Conservation (phyloP, 2,113 vertebrate genomes). For the Phalacrocorax aristotelis region DNA sequence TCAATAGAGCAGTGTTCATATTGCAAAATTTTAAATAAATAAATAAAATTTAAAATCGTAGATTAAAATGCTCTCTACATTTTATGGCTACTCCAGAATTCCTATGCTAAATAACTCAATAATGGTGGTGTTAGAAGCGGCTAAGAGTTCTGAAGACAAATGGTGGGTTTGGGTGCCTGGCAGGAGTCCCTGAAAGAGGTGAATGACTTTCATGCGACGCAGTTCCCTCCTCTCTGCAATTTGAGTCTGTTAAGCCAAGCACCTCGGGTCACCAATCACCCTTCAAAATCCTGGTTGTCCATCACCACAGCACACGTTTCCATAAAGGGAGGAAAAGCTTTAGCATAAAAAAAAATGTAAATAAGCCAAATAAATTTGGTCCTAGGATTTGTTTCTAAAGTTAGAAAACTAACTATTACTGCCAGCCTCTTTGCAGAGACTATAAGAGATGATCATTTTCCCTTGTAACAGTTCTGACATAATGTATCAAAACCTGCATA, state of each 20-base stretch:
- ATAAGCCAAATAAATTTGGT: not conserved
- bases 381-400: conserved; percentile 27
- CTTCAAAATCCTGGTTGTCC: conserved; percentile 9
- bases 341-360: not conserved
- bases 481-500: conserved; percentile 63
- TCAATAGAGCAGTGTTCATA: not conserved
- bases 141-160: not conserved
- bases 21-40: not conserved
- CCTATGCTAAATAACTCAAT: not conserved
- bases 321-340: not conserved
- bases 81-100: not conserved
- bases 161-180: not conserved
- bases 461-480: conserved; percentile 49
- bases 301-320: not conserved
- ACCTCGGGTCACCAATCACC: not conserved
- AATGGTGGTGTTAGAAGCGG: not conserved
- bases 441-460: conserved; percentile 50
- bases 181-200: not conserved
- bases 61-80: not conserved
- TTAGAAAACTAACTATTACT: conserved; percentile 6
- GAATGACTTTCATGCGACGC: not conserved
- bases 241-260: not conserved
- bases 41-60: not conserved
- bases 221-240: not conserved
- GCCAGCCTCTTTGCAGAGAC: conserved; percentile 31